Conservation (phyloP, 2,888 invertebrate species). For the Acrocyrtus sp. region DNA sequence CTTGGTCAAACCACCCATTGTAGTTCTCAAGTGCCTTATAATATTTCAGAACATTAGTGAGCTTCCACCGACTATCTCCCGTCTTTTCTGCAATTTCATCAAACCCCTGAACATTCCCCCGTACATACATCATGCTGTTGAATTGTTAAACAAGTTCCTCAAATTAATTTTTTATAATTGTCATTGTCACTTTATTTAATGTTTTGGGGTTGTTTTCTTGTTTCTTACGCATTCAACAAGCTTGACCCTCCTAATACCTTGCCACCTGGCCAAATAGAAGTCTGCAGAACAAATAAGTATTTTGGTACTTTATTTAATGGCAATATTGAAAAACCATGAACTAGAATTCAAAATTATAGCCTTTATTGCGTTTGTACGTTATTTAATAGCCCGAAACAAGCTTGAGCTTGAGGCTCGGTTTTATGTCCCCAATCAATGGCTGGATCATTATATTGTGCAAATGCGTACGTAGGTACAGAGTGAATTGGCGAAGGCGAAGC, state of each 20-base stretch:
- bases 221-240: not conserved
- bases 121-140: constrained; percentile 54
- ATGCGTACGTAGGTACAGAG: constrained; percentile 44
- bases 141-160: constrained; percentile 49
- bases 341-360: not conserved
- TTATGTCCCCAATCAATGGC: constrained; percentile 49
- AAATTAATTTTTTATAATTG: constrained; percentile 39
- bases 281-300: constrained; percentile 5
- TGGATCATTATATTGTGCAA: constrained; percentile 45
- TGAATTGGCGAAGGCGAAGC: constrained; percentile 34
- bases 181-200: too few species aligned
- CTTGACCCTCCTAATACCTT: constrained; percentile 1
- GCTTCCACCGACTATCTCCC: constrained; percentile 45
- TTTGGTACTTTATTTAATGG: not conserved
- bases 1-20: constrained; percentile 51
- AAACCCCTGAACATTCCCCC: constrained; percentile 57
- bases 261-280: constrained; percentile 38
- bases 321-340: too few species aligned
- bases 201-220: too few species aligned
- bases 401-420: constrained; percentile 40
- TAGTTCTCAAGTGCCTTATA: constrained; percentile 48
- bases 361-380: constrained; percentile 41
- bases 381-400: constrained; percentile 47
- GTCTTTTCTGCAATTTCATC: constrained; percentile 52
- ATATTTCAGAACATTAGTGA: constrained; percentile 46